Conservation (phyloP, 2,888 invertebrate species). For the Drosophila austrosaltans region DNA sequence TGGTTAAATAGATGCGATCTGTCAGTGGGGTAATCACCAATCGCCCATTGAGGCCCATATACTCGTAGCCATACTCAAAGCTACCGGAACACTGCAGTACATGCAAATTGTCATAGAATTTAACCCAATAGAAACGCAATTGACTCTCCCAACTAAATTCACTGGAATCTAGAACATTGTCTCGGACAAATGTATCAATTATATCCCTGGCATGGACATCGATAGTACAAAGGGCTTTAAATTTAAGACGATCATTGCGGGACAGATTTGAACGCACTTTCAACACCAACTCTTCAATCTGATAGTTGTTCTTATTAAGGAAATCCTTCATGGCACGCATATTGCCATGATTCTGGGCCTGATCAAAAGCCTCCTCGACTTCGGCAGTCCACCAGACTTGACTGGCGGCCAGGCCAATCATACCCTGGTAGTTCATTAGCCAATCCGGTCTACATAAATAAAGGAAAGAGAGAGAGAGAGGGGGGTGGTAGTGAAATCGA, state of each 20-base stretch:
- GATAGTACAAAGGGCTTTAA: conserved; percentile 94
- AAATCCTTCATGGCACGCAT: conserved; percentile 96
- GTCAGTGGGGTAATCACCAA: conserved; percentile 96
- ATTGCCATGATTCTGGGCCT: conserved; percentile 87
- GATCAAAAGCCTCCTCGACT: conserved; percentile 93
- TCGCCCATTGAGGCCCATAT: conserved; percentile 96
- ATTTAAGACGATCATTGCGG: conserved; percentile 93
- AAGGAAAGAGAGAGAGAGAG: conserved; percentile 11
- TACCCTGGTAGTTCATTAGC: conserved; percentile 95
- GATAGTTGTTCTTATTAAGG: conserved; percentile 89
- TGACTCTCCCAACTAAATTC: conserved; percentile 98
- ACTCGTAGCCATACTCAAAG: conserved; percentile 97
- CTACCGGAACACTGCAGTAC: conserved; percentile 92
- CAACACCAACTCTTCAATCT: conserved; percentile 92
- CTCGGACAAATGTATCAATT: conserved; percentile 91
- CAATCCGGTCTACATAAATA: conserved; percentile 88
- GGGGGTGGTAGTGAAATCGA: conserved; percentile 32
- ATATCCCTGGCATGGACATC: conserved; percentile 97
- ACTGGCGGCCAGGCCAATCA: conserved; percentile 93
- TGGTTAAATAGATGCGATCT: conserved; percentile 95
- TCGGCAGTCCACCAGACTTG: conserved; percentile 98
- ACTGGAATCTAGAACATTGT: conserved; percentile 91
- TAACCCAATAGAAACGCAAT: conserved; percentile 95
- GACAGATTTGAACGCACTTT: conserved; percentile 88
- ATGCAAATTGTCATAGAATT: conserved; percentile 90